Evolutionary conservation across 37 sponge, comb jelly and placozoan genomes (phyloP).

Genomic region (Oopsacas minuta): DNA sequence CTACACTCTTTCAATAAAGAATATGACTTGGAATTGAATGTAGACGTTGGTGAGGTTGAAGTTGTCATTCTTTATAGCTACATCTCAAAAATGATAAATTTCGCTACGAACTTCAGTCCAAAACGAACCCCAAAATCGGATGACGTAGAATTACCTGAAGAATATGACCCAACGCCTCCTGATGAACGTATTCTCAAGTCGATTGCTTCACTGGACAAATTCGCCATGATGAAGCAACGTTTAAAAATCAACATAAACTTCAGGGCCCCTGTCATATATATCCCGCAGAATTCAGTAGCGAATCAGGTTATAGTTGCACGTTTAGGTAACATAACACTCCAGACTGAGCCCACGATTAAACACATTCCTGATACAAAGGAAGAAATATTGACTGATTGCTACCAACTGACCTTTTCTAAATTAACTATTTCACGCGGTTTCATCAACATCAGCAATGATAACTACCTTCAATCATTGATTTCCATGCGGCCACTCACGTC

Average conservation of each 20-base stretch:
- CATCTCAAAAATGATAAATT: slow-evolving; percentile 1
- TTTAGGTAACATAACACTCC: background rate
- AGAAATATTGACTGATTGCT: background rate
- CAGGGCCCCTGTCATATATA: background rate
- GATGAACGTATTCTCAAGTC: background rate
- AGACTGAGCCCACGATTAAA: background rate
- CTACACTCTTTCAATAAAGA: background rate
- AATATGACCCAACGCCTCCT: background rate
- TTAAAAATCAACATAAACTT: background rate
- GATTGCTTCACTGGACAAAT: background rate
- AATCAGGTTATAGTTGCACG: background rate
- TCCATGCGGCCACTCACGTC: background rate
- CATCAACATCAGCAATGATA: background rate
- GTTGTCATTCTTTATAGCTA: background rate
- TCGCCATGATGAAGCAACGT: background rate
- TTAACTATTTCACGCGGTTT: background rate
- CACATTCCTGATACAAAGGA: background rate
- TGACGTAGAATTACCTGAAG: background rate
- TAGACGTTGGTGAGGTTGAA: slow-evolving; percentile 3
- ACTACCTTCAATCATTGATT: background rate
- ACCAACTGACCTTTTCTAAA: background rate
- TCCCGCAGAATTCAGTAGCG: background rate
- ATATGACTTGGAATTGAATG: background rate
- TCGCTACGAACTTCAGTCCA: background rate
- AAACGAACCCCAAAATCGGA: background rate